Evolutionary conservation across 2,797 vertebrate genomes (phyloP).

Genomic region (Neoniphon sammara): DNA sequence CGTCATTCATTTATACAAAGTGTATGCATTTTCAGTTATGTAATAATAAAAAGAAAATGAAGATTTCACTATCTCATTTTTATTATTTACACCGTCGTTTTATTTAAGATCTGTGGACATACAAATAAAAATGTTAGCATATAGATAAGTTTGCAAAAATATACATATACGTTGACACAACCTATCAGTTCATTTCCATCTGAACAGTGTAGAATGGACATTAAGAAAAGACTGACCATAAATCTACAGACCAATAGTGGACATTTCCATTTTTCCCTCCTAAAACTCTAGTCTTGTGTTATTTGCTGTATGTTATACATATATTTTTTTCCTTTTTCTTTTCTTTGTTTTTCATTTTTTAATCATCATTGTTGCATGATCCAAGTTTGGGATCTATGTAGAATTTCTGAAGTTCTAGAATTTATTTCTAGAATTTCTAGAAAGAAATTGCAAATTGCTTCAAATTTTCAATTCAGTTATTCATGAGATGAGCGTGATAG

Average conservation of each 20-base stretch:
- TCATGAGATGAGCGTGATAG: neutral
- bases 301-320: slow-evolving; percentile 14
- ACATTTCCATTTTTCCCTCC: neutral
- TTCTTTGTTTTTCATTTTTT: too few relatives aligned
- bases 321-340: neutral
- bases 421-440: neutral
- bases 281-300: too few relatives aligned
- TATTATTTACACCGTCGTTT: slow-evolving; percentile 53
- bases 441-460: neutral
- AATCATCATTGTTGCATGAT: neutral
- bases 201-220: slow-evolving; percentile 9
- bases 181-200: neutral
- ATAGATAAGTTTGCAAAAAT: slow-evolving; percentile 29
- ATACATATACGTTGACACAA: slow-evolving; percentile 25
- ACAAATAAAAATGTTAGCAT: slow-evolving; percentile 51
- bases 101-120: slow-evolving; percentile 28
- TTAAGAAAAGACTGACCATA: neutral
- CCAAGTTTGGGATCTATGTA: too few relatives aligned
- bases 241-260: slow-evolving; percentile 3
- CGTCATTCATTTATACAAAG: slow-evolving; percentile 40
- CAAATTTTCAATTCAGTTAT: neutral
- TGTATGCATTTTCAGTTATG: neutral
- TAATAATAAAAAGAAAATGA: neutral
- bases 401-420: too few relatives aligned
- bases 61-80: neutral